Evolutionary conservation across 1,140 invertebrate species (phyloP).

Genomic region (Cherax quadricarinatus): DNA sequence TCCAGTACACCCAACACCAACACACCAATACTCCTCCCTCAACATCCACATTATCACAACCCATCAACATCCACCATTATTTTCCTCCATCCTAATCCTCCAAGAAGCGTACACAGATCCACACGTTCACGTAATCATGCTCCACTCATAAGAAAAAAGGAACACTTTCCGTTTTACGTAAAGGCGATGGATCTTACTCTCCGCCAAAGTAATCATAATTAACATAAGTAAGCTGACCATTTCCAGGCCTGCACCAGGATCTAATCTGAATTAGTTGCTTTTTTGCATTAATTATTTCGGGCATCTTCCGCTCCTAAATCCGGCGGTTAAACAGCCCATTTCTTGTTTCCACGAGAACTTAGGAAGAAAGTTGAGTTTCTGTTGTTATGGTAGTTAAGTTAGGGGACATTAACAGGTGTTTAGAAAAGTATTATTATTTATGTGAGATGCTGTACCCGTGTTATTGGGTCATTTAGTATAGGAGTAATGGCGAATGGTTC

Average conservation of each 20-base stretch:
- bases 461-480: no score
- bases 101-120: no score
- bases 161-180: background rate
- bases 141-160: background rate
- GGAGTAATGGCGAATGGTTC: no score
- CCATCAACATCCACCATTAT: background rate
- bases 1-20: background rate
- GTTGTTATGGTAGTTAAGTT: background rate
- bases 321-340: background rate
- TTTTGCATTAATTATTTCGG: background rate
- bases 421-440: background rate
- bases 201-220: slow-evolving; percentile 5
- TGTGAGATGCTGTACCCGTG: no score
- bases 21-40: background rate
- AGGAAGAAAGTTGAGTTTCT: background rate
- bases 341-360: background rate
- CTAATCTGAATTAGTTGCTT: background rate
- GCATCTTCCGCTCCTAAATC: background rate
- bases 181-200: background rate
- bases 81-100: background rate
- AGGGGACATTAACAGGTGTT: background rate
- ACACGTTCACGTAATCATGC: background rate
- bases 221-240: slow-evolving; percentile 4
- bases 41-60: background rate
- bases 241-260: background rate